Evolutionary conservation across 1,140 invertebrate genomes (phyloP), one percentile per base, ranked within the genome.

Genomic region (Mizuhopecten yessoensis): DNA sequence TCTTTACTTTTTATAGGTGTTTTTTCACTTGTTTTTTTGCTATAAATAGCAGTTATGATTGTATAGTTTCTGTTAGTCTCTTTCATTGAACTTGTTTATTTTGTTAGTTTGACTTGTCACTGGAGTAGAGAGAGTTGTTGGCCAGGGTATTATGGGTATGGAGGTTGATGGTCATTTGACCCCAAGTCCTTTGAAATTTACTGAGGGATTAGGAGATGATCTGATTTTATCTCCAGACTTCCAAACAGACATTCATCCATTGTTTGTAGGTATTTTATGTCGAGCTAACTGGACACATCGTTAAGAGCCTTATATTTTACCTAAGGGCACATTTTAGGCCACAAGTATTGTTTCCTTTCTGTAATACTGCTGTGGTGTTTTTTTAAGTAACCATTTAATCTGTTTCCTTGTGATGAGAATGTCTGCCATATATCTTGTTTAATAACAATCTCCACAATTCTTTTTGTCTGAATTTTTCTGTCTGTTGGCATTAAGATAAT

Each of bases 371-470:
- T 49, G 39, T 90, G 29, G 36, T 90, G 5, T 90, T 90, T 87
- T 90, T 87, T 90, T n/a, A 75, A 90, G 39, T 87, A 87, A 90
- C 45, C 86, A 87, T 90, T n/a, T 34, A 90, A 86, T 87, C 45
- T 45, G 39, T 90, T 87, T 36, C 33, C 7, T 33, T 49, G 49
- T 87, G 17, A 49, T 87, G 29, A 42, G 86, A 90, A 11, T 90
- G 89, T 90, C 89, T 87, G 45, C 33, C 89, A 90, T 87, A 90
- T 90, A 49, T 33, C 49, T n/a, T n/a, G 75, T 90, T 87, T 90
- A 34, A 90, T 90, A 90, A 87, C 87, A 36, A 90, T 87, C 45
- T 87, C 86, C 86, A 87, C 49, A 87, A 42, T 87, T 87, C 87
- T 39, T 87, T 34, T 90, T 87, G 86, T 39, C 33, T 87, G 87